Percentiles rank a stretch among this genome's conserved stretches.
Conservation (phyloP, 53 echinoderm and acorn worm species). For the Echinometra lucunter region DNA sequence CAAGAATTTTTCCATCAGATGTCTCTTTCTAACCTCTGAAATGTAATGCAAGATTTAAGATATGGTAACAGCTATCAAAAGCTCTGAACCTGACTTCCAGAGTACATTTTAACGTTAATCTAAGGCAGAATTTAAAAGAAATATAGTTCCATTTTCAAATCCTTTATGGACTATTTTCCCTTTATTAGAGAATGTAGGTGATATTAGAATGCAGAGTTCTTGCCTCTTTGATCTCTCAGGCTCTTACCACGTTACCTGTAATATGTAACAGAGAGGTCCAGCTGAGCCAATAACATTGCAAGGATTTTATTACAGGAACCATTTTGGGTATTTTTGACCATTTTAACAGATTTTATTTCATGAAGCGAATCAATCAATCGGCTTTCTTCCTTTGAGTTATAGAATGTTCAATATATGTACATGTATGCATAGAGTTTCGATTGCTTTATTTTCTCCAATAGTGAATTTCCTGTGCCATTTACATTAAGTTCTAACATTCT, state of each 20-base stretch:
- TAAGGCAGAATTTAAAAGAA: too few relatives aligned
- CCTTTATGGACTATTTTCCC: background rate
- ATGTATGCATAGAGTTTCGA: too few relatives aligned
- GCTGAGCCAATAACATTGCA: background rate
- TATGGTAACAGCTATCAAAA: too few relatives aligned
- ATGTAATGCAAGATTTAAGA: too few relatives aligned
- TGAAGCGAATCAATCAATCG: background rate
- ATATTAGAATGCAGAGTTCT: background rate
- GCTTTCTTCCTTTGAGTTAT: background rate
- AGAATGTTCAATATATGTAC: too few relatives aligned
- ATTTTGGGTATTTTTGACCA: background rate
- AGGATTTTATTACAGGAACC: background rate
- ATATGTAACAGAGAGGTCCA: background rate
- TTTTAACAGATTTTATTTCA: background rate
- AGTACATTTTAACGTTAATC: too few relatives aligned
- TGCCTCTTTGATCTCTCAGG: background rate
- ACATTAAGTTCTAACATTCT: background rate
- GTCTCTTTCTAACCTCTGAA: too few relatives aligned
- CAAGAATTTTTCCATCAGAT: too few relatives aligned
- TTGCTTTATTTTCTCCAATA: background rate
- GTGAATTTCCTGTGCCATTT: slow-evolving; percentile 30
- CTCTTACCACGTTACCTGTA: background rate
- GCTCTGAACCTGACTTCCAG: too few relatives aligned
- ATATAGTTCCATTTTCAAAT: too few relatives aligned
- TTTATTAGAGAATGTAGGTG: background rate